Evolutionary conservation across 2,113 vertebrate genomes (phyloP), one percentile per base, ranked within the genome.

Genomic region (Formicarius rufipectus): DNA sequence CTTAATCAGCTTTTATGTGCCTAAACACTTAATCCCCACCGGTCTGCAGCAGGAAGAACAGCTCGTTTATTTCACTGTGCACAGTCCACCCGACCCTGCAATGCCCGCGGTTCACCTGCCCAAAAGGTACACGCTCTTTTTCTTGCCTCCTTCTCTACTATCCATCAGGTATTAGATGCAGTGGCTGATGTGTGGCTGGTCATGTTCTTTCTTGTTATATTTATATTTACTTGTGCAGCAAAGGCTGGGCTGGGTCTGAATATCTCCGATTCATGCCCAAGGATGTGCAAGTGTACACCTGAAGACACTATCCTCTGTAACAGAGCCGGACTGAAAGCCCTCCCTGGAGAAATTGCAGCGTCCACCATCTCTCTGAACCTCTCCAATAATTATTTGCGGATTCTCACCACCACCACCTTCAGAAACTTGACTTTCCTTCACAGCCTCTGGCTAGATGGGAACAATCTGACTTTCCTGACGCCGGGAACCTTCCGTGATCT

Each of bases 401-500:
- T 78, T 53, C 94, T 97, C 31, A 91, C 81, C n/a, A 78, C 76
- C 74, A 92, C 77, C 31, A 84, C 94, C 59, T 98, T 98, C 74
- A 94, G 77, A 68, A 97, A 97, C 44, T 71, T 97, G 68, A 96
- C 96, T 28, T 91, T 72, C 42, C 97, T 97, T n/a, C 96, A 93
- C 81, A 96, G 87, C 71, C 96, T 98, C 56, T 97, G 94, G 95
- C 60, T 97, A 30, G 97, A 97, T 37, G 95, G 85, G 64, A 98
- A 98, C 79, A 97, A 96, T 30, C 67, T 98, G 90, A 97, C 97
- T 8, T 98, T 97, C 87, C 45, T 98, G 59, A 96, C 94, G 35
- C 97, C 97, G 0, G 97, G 97, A n/a, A 91, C 96, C 37, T 98
- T 97, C 62, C 90, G 93, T 1, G 28, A 90, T 17, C 97, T 97